These are phyloP conservation scores for Clangula hyemalis DNA, from an alignment of 2,797 vertebrate species.

Conservation along the genomic window DNA sequence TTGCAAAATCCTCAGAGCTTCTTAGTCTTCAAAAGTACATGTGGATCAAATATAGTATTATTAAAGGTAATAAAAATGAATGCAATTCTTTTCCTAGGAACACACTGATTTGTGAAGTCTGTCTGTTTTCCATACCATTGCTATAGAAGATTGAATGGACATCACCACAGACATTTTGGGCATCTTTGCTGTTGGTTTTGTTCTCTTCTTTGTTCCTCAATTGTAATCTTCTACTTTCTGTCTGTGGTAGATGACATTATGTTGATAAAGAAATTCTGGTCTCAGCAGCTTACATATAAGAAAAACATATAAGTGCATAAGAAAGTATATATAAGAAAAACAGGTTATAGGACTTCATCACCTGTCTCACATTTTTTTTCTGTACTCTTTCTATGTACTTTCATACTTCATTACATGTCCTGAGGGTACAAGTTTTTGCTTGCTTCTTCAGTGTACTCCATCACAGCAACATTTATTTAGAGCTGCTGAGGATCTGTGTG, in stretches of 20 bases:
- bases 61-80: background rate
- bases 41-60: background rate
- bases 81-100: background rate
- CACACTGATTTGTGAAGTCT: background rate
- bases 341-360: background rate
- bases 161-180: background rate
- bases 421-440: background rate
- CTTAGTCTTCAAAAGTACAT: background rate
- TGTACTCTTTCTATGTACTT: background rate
- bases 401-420: background rate
- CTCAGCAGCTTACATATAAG: background rate
- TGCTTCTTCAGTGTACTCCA: background rate
- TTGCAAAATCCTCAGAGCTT: background rate
- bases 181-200: background rate
- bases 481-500: background rate
- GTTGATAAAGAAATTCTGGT: background rate
- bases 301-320: too few species aligned
- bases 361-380: background rate
- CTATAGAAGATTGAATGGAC: background rate
- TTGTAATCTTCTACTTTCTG: slow-evolving; percentile 16
- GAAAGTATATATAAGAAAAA: background rate
- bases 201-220: background rate
- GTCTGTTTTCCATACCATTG: background rate
- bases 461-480: background rate
- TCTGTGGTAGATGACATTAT: slow-evolving; percentile 12